Evolutionary conservation across 2,888 invertebrate genomes (phyloP).

Genomic region (Drosophila austrosaltans): DNA sequence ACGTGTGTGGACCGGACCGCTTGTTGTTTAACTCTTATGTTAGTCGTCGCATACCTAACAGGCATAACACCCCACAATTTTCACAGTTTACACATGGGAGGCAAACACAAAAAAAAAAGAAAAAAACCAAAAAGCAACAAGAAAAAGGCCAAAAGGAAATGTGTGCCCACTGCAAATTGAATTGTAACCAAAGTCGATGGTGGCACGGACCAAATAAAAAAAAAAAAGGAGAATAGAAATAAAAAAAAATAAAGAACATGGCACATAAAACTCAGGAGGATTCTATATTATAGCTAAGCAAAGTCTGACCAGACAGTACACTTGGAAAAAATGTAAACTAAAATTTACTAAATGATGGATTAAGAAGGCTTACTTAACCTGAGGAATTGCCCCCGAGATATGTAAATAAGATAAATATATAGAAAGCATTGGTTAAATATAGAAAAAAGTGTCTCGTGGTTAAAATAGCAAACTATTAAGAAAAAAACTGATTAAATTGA

Average conservation of each 20-base stretch:
- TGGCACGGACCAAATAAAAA: constrained; percentile 4
- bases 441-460: too few relatives aligned
- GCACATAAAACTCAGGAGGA: constrained; percentile 34
- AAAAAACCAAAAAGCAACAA: constrained; percentile 46
- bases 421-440: too few relatives aligned
- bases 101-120: constrained; percentile 1
- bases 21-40: constrained; percentile 46
- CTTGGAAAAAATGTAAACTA: constrained; percentile 1
- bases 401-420: too few relatives aligned
- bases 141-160: constrained; percentile 42
- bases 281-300: constrained; percentile 65
- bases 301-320: constrained; percentile 42
- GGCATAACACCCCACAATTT: constrained; percentile 77
- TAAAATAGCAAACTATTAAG: too few relatives aligned
- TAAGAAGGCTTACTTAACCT: not conserved
- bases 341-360: too few relatives aligned
- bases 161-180: constrained; percentile 69
- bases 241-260: constrained; percentile 4
- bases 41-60: constrained; percentile 49
- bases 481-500: too few relatives aligned
- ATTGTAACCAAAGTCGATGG: constrained; percentile 73
- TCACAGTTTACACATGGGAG: constrained; percentile 32
- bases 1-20: constrained; percentile 40
- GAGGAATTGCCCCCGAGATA: too few relatives aligned
- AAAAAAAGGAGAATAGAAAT: not conserved